Evolutionary conservation across 2,888 invertebrate species (phyloP).

Genomic region (Microctonus aethiopoides): DNA sequence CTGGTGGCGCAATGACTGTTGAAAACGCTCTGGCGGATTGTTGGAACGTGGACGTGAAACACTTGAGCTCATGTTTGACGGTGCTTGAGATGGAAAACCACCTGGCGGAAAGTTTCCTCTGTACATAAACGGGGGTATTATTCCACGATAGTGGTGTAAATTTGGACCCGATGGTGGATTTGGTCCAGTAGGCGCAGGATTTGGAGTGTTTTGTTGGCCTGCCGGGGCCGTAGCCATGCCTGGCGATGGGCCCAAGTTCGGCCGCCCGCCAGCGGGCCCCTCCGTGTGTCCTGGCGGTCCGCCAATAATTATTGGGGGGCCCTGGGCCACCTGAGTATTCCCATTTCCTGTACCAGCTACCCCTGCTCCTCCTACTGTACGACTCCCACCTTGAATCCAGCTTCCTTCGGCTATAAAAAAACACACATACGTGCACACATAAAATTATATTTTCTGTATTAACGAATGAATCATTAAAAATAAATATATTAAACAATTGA

Average conservation of each 20-base stretch:
- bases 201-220: constrained; percentile 65
- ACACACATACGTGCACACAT: no score
- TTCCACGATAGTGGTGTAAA: constrained; percentile 74
- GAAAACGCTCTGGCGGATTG: constrained; percentile 58
- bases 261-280: constrained; percentile 65
- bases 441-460: constrained; percentile 5
- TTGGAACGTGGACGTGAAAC: constrained; percentile 63
- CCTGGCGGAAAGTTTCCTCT: constrained; percentile 65
- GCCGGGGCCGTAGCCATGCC: constrained; percentile 68
- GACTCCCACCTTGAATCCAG: constrained; percentile 87
- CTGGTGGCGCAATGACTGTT: constrained; percentile 57
- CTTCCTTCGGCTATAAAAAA: constrained; percentile 80
- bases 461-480: background rate
- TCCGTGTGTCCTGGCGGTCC: constrained; percentile 55
- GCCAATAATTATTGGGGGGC: constrained; percentile 59
- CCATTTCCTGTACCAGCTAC: constrained; percentile 62
- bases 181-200: constrained; percentile 43
- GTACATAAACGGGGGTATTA: constrained; percentile 80
- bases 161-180: constrained; percentile 57
- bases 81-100: constrained; percentile 63
- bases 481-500: constrained; percentile 13
- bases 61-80: constrained; percentile 54
- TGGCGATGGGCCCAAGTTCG: constrained; percentile 68
- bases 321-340: constrained; percentile 67
- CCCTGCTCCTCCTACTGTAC: constrained; percentile 69